These are phyloP conservation scores for Chauna torquata DNA, from an alignment of 2,113 vertebrate genomes.

Conservation along the genomic window DNA sequence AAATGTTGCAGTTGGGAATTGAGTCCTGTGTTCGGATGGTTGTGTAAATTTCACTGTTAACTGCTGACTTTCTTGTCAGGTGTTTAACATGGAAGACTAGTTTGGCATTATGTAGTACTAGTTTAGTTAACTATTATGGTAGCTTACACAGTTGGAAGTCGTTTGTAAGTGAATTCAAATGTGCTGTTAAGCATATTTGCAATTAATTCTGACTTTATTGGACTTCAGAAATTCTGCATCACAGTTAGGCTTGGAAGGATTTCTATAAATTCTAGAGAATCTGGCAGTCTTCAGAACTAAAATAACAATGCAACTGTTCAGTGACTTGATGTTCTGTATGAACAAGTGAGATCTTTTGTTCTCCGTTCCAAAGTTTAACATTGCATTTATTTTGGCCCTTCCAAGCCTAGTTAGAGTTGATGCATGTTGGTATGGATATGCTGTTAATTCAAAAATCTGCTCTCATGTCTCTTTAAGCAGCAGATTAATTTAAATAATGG, in stretches of 20 bases:
- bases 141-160: slow-evolving; percentile 47
- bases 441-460: slow-evolving; percentile 64
- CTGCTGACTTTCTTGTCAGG: slow-evolving; percentile 67
- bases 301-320: background rate
- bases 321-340: background rate
- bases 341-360: background rate
- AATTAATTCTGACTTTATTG: slow-evolving; percentile 68
- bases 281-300: background rate
- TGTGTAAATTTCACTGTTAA: slow-evolving; percentile 54
- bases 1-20: slow-evolving; percentile 37
- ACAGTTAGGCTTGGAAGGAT: slow-evolving; percentile 67
- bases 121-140: slow-evolving; percentile 50
- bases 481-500: slow-evolving; percentile 54
- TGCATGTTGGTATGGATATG: slow-evolving; percentile 63
- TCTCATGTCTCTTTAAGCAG: slow-evolving; percentile 3
- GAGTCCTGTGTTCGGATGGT: slow-evolving; percentile 22
- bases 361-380: background rate
- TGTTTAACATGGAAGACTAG: slow-evolving; percentile 43
- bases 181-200: slow-evolving; percentile 70
- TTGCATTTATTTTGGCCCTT: slow-evolving; percentile 9
- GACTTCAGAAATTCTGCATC: slow-evolving; percentile 64
- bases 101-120: slow-evolving; percentile 65
- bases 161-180: slow-evolving; percentile 53
- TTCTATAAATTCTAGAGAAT: background rate
- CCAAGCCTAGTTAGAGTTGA: slow-evolving; percentile 60